These are phyloP conservation scores for Aphelenchoides bicaudatus DNA, from an alignment of 2,888 invertebrate species.

Conservation along the genomic window DNA sequence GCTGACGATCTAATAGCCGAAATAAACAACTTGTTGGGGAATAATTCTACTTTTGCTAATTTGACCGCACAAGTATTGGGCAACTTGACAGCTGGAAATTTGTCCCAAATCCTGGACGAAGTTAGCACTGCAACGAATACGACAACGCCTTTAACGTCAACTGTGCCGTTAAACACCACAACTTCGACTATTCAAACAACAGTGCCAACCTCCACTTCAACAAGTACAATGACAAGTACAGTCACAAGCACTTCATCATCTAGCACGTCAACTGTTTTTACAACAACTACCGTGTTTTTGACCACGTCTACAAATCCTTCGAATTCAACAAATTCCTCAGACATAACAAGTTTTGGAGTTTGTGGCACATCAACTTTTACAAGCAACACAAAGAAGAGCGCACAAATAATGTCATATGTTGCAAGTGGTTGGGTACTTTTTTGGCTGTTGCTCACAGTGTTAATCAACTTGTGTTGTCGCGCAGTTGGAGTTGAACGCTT, in stretches of 20 bases:
- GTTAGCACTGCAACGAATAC: neutral
- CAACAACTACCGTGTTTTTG: neutral
- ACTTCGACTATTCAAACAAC: neutral
- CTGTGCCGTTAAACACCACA: neutral
- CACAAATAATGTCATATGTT: constrained; percentile 20
- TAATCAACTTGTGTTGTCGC: constrained; percentile 15
- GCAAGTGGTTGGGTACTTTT: constrained; percentile 17
- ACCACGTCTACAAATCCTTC: constrained; percentile 1
- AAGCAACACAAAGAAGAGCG: neutral
- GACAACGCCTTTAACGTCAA: constrained; percentile 1
- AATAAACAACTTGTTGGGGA: neutral
- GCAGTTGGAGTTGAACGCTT: constrained; percentile 16
- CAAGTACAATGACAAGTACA: constrained; percentile 8
- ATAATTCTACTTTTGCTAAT: constrained; percentile 3
- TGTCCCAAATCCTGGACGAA: neutral
- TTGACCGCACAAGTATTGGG: neutral
- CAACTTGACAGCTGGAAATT: constrained; percentile 1
- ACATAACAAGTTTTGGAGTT: constrained; percentile 15
- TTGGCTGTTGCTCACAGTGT: constrained; percentile 14
- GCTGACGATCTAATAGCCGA: neutral
- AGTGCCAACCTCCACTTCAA: constrained; percentile 7
- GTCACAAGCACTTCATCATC: neutral
- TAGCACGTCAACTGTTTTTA: too few relatives aligned
- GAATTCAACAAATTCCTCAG: neutral
- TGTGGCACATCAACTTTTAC: constrained; percentile 12